These are phyloP conservation scores for Rhinichthys klamathensis DNA, from an alignment of 2,113 vertebrate genomes.

Conservation along the genomic window DNA sequence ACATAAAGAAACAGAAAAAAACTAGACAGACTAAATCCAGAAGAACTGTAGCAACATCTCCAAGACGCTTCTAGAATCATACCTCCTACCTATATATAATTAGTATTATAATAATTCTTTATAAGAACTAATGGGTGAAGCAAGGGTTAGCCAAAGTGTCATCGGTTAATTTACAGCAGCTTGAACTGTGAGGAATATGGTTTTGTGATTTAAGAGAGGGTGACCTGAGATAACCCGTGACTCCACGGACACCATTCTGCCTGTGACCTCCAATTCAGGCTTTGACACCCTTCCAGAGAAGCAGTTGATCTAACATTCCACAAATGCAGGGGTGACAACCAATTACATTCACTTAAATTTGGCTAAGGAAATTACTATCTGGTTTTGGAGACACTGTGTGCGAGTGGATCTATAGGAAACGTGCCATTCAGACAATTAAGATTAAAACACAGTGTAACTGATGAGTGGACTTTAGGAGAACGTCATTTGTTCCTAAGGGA, in stretches of 20 bases:
- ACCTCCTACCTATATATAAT: too few relatives aligned
- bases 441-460: neutral
- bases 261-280: conserved; percentile 18
- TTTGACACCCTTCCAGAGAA: conserved; percentile 2
- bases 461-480: neutral
- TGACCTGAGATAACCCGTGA: conserved; percentile 30
- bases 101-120: too few relatives aligned
- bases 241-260: conserved; percentile 25
- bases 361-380: neutral
- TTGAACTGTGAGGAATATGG: neutral
- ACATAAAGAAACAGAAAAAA: too few relatives aligned
- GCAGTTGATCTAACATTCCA: conserved; percentile 17
- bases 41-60: too few relatives aligned
- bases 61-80: too few relatives aligned
- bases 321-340: neutral
- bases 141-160: conserved; percentile 22
- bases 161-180: neutral
- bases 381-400: neutral
- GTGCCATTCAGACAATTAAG: neutral
- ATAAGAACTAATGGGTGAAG: neutral
- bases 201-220: conserved; percentile 17
- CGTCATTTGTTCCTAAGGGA: neutral
- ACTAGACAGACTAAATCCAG: too few relatives aligned
- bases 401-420: neutral
- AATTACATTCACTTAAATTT: neutral